Base-by-base conservation (phyloP, 2,888 invertebrate genomes). In the Mythimna impura region DNA sequence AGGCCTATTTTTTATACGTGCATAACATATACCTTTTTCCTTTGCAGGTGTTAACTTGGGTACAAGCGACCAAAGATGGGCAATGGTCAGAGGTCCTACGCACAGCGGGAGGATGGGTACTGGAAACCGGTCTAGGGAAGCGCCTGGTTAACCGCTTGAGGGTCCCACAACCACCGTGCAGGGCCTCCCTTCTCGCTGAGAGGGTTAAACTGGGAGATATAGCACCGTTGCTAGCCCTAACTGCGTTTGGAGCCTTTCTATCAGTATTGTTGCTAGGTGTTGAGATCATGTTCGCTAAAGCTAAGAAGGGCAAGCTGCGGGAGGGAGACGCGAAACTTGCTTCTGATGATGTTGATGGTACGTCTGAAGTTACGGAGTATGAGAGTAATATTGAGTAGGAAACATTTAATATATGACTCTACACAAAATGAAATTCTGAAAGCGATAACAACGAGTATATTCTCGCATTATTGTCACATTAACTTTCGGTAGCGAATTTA, bases 181-280 rank as follows among this genome's bases (percentile, higher is more conserved):
- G 94, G 64, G 89, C 93, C 0, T 87, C 95, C 0, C 74, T 95
- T 5, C 89, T 95, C 0, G 95, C 95, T 47, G 95, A 95, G 74
- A 88, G 92, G 63, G 94, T 95, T 10, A 94, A 92, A 17, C 84
- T 95, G 20, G 91, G 90, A 52, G 95, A 95, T 62, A 87, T 95
- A 0, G 87, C 90, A 0, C 91, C 94, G 0, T 78, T 93, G 3
- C 43, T 95, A 2, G 82, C 79, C 0, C 63, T 94, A 0, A 89
- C 92, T 0, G 50, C 83, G 0, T 78, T 86, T 3, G 93, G 93
- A 6, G 90, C 85, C 0, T 8, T 90, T n/a, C 34, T 92, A 0
- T 92, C 95, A 2, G 54, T 93, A 0, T 50, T 90, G 0, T 67
- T 95, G 14, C 75, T 95, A 1, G 90, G 87, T 0, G 0, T 91